Evolutionary conservation across 2,113 vertebrate species (phyloP).

Genomic region (Trogon melanurus): DNA sequence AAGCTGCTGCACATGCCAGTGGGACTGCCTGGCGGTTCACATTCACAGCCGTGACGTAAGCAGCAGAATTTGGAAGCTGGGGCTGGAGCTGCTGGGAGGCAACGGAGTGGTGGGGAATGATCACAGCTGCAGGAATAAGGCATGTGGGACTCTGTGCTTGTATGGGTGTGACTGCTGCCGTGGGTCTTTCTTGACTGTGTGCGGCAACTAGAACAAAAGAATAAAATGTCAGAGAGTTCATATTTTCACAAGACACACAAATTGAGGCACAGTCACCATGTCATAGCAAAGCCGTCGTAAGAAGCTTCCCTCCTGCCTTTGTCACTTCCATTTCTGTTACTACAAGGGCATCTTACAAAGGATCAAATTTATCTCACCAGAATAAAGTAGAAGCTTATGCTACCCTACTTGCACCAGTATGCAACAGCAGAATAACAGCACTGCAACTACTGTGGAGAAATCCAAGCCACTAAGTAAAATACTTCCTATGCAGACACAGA

Average conservation of each 20-base stretch:
- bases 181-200: slow-evolving; percentile 92
- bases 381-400: neutral
- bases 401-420: neutral
- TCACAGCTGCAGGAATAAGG: slow-evolving; percentile 78
- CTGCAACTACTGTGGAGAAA: neutral
- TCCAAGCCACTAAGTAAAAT: neutral
- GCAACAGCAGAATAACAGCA: neutral
- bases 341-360: neutral
- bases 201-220: slow-evolving; percentile 77
- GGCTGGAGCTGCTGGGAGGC: slow-evolving; percentile 68
- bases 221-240: neutral
- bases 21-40: slow-evolving; percentile 73
- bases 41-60: slow-evolving; percentile 70
- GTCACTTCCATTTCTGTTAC: neutral
- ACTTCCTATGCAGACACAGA: neutral
- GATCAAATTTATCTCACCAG: neutral
- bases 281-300: neutral
- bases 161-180: slow-evolving; percentile 89
- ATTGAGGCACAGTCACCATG: neutral
- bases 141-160: slow-evolving; percentile 83
- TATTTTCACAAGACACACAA: neutral
- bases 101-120: slow-evolving; percentile 77
- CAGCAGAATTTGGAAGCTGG: slow-evolving; percentile 59
- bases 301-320: neutral
- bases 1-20: slow-evolving; percentile 84